These are phyloP conservation scores for Otocyon megalotis DNA, from an alignment of 2,113 vertebrate species.

Conservation along the genomic window DNA sequence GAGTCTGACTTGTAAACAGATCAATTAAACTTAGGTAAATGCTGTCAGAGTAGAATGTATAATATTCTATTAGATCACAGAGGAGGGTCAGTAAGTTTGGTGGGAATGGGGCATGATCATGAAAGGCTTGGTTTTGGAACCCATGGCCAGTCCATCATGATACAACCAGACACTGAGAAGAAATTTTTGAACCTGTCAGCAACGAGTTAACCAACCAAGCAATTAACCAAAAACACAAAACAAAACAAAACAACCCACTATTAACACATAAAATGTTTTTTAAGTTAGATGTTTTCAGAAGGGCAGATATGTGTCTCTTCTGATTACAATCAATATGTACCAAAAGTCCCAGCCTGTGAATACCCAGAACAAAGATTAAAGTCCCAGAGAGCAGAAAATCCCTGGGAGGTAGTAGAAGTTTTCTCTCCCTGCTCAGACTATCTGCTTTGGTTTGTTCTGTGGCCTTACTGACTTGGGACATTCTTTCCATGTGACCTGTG, in stretches of 20 bases:
- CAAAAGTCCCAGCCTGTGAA: background rate
- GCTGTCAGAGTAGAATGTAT: background rate
- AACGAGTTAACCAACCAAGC: background rate
- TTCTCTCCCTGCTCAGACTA: background rate
- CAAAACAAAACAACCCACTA: too few species aligned
- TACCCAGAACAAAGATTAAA: background rate
- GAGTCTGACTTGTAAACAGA: background rate
- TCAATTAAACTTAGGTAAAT: background rate
- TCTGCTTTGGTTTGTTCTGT: background rate
- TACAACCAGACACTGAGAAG: background rate
- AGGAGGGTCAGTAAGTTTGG: background rate
- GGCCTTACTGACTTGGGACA: background rate
- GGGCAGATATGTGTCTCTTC: background rate
- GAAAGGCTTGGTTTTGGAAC: background rate
- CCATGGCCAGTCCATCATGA: background rate
- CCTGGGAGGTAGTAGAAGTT: background rate
- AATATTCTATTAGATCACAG: background rate
- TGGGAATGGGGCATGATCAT: background rate
- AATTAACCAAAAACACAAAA: background rate
- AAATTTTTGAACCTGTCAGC: background rate
- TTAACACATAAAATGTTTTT: background rate
- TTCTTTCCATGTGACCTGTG: background rate
- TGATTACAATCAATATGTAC: background rate
- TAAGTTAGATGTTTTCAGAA: background rate
- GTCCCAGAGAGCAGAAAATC: background rate